These are phyloP conservation scores for Drosophila orena DNA, from an alignment of 1,140 invertebrate genomes.

Conservation along the genomic window DNA sequence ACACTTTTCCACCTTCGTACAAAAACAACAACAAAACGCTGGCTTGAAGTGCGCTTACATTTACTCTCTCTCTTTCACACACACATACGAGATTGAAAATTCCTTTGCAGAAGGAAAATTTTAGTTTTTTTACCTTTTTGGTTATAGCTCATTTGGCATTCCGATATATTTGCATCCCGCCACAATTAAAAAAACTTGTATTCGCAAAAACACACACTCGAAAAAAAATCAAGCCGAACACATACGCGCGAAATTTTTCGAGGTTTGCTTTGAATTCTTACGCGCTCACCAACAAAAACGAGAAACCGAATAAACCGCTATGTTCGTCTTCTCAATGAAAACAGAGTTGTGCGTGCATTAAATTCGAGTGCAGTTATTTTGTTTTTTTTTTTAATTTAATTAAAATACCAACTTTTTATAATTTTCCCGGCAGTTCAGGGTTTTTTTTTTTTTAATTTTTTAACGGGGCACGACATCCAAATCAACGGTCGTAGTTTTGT, in stretches of 20 bases:
- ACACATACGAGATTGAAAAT: slow-evolving; percentile 25
- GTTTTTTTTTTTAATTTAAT: neutral
- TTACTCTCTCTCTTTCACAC: slow-evolving; percentile 7
- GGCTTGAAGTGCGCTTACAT: slow-evolving; percentile 37
- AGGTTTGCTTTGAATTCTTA: slow-evolving; percentile 47
- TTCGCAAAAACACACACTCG: neutral
- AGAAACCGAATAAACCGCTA: slow-evolving; percentile 25
- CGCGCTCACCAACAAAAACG: slow-evolving; percentile 37
- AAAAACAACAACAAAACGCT: slow-evolving; percentile 20
- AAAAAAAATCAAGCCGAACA: slow-evolving; percentile 17
- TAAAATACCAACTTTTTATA: neutral
- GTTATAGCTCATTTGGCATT: slow-evolving; percentile 33
- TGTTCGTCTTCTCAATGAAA: slow-evolving; percentile 58
- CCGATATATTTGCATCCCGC: neutral
- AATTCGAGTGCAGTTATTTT: neutral
- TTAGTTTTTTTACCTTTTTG: slow-evolving; percentile 46
- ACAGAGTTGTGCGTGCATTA: neutral
- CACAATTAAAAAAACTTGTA: neutral
- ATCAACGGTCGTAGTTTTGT: neutral
- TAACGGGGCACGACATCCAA: neutral
- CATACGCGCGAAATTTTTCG: neutral
- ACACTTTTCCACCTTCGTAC: slow-evolving; percentile 46
- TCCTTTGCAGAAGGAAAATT: slow-evolving; percentile 25
- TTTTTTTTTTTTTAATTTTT: no score
- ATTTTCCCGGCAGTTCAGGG: neutral